These are phyloP conservation scores for Cerastis rubricosa DNA, from an alignment of 2,888 invertebrate genomes.

Conservation along the genomic window DNA sequence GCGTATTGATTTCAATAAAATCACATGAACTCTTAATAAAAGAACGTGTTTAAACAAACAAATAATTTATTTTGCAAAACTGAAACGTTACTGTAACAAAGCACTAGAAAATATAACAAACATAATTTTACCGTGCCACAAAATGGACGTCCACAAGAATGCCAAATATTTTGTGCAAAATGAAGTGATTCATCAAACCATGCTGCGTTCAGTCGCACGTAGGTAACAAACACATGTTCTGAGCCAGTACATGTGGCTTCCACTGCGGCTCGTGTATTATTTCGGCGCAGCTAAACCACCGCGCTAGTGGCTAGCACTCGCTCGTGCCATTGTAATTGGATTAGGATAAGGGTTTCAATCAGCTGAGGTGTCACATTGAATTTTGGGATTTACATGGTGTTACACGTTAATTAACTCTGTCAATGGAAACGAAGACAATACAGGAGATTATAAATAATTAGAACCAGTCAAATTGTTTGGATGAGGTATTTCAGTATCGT, in stretches of 20 bases:
- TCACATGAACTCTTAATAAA: neutral
- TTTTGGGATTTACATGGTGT: neutral
- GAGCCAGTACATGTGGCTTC: conserved; percentile 9
- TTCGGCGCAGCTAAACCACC: conserved; percentile 11
- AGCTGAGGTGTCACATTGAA: neutral
- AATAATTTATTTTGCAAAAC: neutral
- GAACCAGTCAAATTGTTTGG: neutral
- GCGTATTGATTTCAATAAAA: neutral
- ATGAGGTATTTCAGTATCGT: neutral
- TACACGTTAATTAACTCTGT: neutral
- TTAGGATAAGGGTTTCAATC: conserved; percentile 39
- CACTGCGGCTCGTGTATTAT: conserved; percentile 25
- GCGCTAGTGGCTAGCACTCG: neutral
- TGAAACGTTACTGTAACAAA: too few species aligned
- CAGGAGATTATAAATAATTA: too few species aligned
- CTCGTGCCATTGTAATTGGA: conserved; percentile 38
- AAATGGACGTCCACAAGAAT: conserved; percentile 19
- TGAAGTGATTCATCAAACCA: conserved; percentile 45
- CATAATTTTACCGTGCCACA: neutral
- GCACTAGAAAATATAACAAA: conserved; percentile 1
- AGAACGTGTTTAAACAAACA: neutral
- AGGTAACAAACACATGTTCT: conserved; percentile 34
- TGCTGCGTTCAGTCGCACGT: conserved; percentile 28
- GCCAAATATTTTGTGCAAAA: conserved; percentile 26
- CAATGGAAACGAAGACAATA: neutral